Evolutionary conservation across 2,797 vertebrate genomes (phyloP).

Genomic region (Falco concolor): DNA sequence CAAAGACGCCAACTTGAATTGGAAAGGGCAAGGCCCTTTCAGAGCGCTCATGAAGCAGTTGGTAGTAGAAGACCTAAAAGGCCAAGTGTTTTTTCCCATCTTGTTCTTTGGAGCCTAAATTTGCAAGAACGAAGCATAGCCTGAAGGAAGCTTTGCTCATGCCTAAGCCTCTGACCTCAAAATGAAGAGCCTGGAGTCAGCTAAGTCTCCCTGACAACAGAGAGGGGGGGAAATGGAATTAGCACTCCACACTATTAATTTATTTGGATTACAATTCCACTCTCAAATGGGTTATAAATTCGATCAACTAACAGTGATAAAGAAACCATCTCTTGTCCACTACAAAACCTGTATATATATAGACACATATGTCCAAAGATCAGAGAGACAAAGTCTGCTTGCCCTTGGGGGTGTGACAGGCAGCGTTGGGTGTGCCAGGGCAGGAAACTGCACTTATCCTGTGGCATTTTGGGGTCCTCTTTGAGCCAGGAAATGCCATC

Average conservation of each 20-base stretch:
- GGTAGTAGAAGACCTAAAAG: not conserved
- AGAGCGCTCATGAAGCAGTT: not conserved
- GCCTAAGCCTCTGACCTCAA: slow-evolving; percentile 3
- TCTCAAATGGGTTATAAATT: not conserved
- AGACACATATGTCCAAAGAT: not conserved
- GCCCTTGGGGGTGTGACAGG: not conserved
- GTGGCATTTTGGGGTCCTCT: slow-evolving; percentile 74
- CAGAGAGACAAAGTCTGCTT: not conserved
- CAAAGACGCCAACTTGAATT: slow-evolving; percentile 17
- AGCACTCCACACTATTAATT: not conserved
- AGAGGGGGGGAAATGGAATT: not conserved
- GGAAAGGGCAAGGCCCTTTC: slow-evolving; percentile 46
- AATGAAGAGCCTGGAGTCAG: not conserved
- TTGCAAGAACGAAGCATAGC: not conserved
- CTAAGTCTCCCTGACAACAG: not conserved
- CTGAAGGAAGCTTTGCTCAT: not conserved
- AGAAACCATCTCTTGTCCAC: not conserved
- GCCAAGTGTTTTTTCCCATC: not conserved
- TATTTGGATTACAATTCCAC: not conserved
- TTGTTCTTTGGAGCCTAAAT: not conserved
- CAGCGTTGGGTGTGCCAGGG: slow-evolving; percentile 65
- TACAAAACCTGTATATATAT: not conserved
- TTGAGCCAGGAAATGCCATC: slow-evolving; percentile 75
- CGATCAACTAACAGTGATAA: not conserved
- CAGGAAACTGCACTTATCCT: slow-evolving; percentile 79